phyloP scores from a whole-genome alignment of 2,888 invertebrate genomes.

The Aleiodes alternator region DNA sequence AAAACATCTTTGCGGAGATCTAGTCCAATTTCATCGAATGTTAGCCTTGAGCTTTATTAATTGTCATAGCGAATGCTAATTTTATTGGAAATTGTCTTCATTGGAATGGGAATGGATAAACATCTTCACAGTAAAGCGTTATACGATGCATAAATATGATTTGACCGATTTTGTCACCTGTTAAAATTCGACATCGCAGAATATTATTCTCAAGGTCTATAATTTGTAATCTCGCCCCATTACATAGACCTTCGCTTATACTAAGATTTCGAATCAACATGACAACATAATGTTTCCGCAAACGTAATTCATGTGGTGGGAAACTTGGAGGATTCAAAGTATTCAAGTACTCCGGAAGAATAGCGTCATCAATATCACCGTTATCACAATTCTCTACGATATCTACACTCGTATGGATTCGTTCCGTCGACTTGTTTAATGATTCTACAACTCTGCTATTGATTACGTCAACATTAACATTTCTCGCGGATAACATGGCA shows the following conservation, averaged over 20 bases:
- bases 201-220: slow-evolving; percentile 31
- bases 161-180: slow-evolving; percentile 31
- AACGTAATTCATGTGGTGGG: too few relatives aligned
- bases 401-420: not conserved
- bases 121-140: too few relatives aligned
- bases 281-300: too few relatives aligned
- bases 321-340: too few relatives aligned
- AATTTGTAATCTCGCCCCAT: too few relatives aligned
- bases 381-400: not conserved
- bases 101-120: too few relatives aligned
- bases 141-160: too few relatives aligned
- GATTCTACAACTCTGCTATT: slow-evolving; percentile 12
- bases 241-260: too few relatives aligned
- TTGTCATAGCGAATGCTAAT: slow-evolving; percentile 56
- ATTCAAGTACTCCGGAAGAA: too few relatives aligned
- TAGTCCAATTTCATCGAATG: slow-evolving; percentile 46
- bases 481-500: too few relatives aligned
- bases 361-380: not conserved
- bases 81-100: slow-evolving; percentile 53
- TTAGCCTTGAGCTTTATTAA: too few relatives aligned
- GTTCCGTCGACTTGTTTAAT: not conserved
- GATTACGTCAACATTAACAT: slow-evolving; percentile 11
- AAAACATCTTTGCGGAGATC: slow-evolving; percentile 49
- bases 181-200: slow-evolving; percentile 52
- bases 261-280: too few relatives aligned